These are phyloP conservation scores for Palaemon carinicauda DNA, from an alignment of 1,140 invertebrate species.

Conservation along the genomic window DNA sequence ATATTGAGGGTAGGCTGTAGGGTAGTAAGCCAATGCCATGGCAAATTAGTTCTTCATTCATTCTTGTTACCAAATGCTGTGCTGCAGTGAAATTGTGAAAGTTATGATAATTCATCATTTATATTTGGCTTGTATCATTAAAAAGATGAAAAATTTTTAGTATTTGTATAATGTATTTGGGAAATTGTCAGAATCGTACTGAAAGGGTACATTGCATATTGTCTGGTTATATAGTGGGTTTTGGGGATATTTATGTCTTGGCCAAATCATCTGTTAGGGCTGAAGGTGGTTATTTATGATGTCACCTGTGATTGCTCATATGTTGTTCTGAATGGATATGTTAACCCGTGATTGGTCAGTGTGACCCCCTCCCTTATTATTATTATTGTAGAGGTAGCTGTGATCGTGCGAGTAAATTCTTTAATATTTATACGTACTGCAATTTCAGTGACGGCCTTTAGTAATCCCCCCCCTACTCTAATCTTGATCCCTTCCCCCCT, in stretches of 20 bases:
- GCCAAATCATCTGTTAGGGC: background rate
- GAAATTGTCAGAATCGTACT: too few relatives aligned
- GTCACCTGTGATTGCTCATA: constrained; percentile 41
- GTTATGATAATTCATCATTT: too few relatives aligned
- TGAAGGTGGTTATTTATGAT: background rate
- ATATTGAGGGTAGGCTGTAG: too few relatives aligned
- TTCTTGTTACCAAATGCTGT: too few relatives aligned
- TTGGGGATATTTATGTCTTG: background rate
- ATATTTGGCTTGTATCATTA: too few relatives aligned
- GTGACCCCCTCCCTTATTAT: background rate
- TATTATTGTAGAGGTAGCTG: constrained; percentile 41
- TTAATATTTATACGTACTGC: constrained; percentile 20
- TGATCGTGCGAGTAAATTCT: constrained; percentile 37
- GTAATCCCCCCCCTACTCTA: background rate
- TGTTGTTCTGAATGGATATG: background rate
- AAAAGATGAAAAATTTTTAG: too few relatives aligned
- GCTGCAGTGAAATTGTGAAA: too few relatives aligned
- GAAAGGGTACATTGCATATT: too few relatives aligned
- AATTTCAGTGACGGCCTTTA: background rate
- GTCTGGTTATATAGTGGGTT: background rate
- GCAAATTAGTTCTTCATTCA: too few relatives aligned
- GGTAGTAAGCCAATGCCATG: too few relatives aligned
- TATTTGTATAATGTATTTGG: too few relatives aligned
- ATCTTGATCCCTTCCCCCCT: background rate
- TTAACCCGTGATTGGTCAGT: constrained; percentile 24